phyloP scores from a whole-genome alignment of 1,140 invertebrate genomes.

The Formica exsecta region DNA sequence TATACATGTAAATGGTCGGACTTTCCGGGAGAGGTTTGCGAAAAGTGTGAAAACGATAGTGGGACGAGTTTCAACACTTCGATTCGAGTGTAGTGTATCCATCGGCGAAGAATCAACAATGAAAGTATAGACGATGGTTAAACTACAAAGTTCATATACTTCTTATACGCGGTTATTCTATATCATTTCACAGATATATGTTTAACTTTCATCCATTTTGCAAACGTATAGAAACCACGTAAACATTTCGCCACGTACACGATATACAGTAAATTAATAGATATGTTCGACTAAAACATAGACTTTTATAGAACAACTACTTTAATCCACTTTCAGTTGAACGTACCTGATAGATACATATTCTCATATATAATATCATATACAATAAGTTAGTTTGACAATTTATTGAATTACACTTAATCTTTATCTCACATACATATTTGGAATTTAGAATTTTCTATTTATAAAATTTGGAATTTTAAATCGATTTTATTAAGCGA shows the following conservation, averaged over 20 bases:
- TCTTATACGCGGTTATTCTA: slow-evolving; percentile 32
- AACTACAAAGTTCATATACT: slow-evolving; percentile 48
- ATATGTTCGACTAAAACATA: too few relatives aligned
- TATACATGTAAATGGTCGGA: slow-evolving; percentile 29
- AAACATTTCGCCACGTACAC: too few relatives aligned
- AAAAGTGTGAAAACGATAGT: slow-evolving; percentile 38
- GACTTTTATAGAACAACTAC: too few relatives aligned
- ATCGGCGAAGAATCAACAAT: slow-evolving; percentile 42
- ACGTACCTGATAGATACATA: too few relatives aligned
- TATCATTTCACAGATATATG: background rate
- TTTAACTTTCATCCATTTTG: slow-evolving; percentile 19
- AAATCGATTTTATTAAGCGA: slow-evolving; percentile 8
- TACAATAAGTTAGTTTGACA: background rate
- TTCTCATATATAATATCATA: too few relatives aligned
- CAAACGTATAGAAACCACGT: background rate
- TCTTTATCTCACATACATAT: background rate
- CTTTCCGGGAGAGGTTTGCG: slow-evolving; percentile 32
- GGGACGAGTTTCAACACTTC: slow-evolving; percentile 54
- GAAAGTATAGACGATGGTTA: slow-evolving; percentile 4
- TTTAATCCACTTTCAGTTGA: too few relatives aligned
- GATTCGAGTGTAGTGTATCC: slow-evolving; percentile 3
- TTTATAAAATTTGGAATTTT: background rate
- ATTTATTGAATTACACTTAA: background rate
- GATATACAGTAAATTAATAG: background rate
- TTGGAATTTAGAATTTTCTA: background rate